These are phyloP conservation scores for Apoda limacodes DNA, from an alignment of 2,888 invertebrate genomes.

Conservation along the genomic window DNA sequence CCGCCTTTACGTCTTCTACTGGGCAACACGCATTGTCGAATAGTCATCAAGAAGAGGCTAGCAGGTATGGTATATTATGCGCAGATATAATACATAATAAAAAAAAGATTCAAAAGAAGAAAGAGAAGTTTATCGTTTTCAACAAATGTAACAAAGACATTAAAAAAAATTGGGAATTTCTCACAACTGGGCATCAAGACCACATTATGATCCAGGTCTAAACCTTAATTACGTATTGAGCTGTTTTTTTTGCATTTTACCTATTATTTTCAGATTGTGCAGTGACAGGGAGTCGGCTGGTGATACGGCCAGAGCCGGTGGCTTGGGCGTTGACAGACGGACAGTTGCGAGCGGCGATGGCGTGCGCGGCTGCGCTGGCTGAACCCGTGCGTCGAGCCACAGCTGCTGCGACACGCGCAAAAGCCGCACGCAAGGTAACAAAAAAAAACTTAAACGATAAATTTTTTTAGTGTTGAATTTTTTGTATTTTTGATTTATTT, in stretches of 20 bases:
- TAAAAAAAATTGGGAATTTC: too few species aligned
- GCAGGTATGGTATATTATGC: too few species aligned
- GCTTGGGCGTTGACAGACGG: slow-evolving; percentile 98
- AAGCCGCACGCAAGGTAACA: slow-evolving; percentile 87
- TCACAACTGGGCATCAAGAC: not conserved
- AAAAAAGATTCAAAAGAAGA: too few species aligned
- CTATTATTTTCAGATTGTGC: slow-evolving; percentile 81
- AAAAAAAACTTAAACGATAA: too few species aligned
- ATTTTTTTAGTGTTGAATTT: too few species aligned
- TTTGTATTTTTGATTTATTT: too few species aligned
- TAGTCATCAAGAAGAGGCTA: slow-evolving; percentile 94
- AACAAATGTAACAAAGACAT: too few species aligned
- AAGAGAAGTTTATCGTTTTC: too few species aligned
- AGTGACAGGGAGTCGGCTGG: slow-evolving; percentile 90
- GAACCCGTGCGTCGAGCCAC: slow-evolving; percentile 84
- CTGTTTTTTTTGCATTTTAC: slow-evolving; percentile 1
- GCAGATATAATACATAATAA: too few species aligned
- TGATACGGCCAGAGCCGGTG: slow-evolving; percentile 93
- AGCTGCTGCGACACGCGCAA: slow-evolving; percentile 82
- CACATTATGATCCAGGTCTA: not conserved
- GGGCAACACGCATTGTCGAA: slow-evolving; percentile 93
- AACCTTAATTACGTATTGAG: too few species aligned
- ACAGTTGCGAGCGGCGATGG: slow-evolving; percentile 92
- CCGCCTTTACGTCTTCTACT: slow-evolving; percentile 93
- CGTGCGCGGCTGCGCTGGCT: slow-evolving; percentile 87